phyloP scores from a whole-genome alignment of 2,888 invertebrate genomes.

The Phaedon cochleariae region DNA sequence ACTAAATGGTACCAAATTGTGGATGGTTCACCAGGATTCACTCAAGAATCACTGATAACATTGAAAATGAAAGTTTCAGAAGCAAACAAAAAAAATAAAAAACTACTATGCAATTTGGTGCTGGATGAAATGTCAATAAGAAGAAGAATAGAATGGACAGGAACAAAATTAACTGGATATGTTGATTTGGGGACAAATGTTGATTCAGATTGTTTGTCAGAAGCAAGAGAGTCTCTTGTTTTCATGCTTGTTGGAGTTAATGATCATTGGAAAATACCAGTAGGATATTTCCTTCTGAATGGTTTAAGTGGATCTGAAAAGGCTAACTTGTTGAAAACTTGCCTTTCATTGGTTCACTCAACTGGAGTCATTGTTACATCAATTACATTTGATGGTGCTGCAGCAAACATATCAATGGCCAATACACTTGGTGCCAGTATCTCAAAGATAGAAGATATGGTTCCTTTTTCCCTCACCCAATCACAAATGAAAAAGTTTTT shows the following conservation, averaged over 20 bases:
- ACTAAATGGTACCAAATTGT: constrained; percentile 34
- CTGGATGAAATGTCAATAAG: constrained; percentile 50
- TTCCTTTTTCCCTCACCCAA: constrained; percentile 13
- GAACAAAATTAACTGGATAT: constrained; percentile 42
- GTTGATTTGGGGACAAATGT: constrained; percentile 43
- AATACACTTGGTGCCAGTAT: constrained; percentile 34
- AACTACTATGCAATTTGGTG: no score
- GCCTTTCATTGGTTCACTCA: constrained; percentile 36
- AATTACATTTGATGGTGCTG: constrained; percentile 46
- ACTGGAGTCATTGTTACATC: no score
- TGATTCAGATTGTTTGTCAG: constrained; percentile 38
- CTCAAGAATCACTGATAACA: no score
- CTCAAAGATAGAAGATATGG: constrained; percentile 13
- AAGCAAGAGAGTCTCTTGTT: constrained; percentile 43
- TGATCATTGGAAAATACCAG: constrained; percentile 43
- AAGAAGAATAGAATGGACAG: constrained; percentile 42
- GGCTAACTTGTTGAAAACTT: constrained; percentile 31
- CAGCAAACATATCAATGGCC: constrained; percentile 40
- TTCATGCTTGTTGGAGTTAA: constrained; percentile 45
- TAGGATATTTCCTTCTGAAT: constrained; percentile 44
- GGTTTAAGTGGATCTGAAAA: constrained; percentile 32
- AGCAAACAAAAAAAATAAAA: no score
- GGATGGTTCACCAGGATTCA: constrained; percentile 42
- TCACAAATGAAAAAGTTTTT: constrained; percentile 9
- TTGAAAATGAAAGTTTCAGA: no score